Percentiles rank a stretch among this genome's conserved stretches.
These are phyloP conservation scores for Gryllus bimaculatus DNA, from an alignment of 1,140 invertebrate genomes.

Conservation along the genomic window DNA sequence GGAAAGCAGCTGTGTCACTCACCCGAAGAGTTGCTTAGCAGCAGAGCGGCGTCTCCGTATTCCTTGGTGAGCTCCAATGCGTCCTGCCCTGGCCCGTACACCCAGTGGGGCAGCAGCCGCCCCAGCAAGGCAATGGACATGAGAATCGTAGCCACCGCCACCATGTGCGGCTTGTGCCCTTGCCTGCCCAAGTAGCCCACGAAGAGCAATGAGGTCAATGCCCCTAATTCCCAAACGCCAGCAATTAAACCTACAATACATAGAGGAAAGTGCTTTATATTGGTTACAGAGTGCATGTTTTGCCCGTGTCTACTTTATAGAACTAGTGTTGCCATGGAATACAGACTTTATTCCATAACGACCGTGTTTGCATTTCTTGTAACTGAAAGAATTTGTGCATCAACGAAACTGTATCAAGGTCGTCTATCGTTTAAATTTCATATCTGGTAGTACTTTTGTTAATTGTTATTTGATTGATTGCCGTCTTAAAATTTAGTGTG, in stretches of 20 bases:
- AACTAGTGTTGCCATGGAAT: too few relatives aligned
- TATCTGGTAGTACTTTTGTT: too few relatives aligned
- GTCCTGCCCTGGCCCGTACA: slow-evolving; percentile 36
- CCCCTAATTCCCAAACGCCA: background rate
- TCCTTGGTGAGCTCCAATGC: slow-evolving; percentile 28
- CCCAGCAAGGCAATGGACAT: slow-evolving; percentile 14
- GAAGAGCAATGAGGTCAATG: background rate
- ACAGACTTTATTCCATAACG: too few relatives aligned
- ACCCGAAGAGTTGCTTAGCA: too few relatives aligned
- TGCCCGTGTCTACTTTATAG: background rate
- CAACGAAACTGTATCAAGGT: too few relatives aligned
- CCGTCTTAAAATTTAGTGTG: too few relatives aligned
- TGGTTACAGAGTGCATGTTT: background rate
- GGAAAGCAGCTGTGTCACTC: too few relatives aligned
- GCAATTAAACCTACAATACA: background rate
- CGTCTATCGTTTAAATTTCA: too few relatives aligned
- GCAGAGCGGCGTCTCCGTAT: too few relatives aligned
- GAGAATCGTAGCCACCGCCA: slow-evolving; percentile 14
- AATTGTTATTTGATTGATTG: too few relatives aligned
- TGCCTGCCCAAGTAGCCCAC: slow-evolving; percentile 19
- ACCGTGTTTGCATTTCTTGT: too few relatives aligned
- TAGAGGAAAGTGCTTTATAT: background rate
- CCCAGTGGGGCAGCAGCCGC: slow-evolving; percentile 34
- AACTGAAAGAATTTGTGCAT: too few relatives aligned
- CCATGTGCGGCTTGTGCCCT: slow-evolving; percentile 20